Conservation (phyloP, 2,888 invertebrate species). For the Anticlea derivata region DNA sequence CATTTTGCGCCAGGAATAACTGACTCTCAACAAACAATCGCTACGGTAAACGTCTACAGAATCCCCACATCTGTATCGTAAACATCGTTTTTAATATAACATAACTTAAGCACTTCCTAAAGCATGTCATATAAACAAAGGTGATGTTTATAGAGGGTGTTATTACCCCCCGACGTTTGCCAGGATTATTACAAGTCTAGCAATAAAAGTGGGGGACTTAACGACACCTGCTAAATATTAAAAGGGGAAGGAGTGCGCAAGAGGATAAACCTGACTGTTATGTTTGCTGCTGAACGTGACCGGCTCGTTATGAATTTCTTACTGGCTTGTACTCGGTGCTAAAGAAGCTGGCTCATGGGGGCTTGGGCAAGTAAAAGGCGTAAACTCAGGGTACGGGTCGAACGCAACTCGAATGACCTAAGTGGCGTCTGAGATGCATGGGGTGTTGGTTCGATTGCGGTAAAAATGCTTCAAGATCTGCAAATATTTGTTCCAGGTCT, state of each 20-base stretch:
- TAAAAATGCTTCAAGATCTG: too few species aligned
- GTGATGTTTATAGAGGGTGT: conserved; percentile 60
- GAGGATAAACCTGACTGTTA: conserved; percentile 64
- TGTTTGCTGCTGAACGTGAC: conserved; percentile 60
- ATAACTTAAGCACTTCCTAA: conserved; percentile 38
- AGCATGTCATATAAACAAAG: conserved; percentile 51
- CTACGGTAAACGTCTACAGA: neutral
- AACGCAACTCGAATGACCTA: too few species aligned
- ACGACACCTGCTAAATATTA: conserved; percentile 80
- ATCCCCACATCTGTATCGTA: conserved; percentile 15
- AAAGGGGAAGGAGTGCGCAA: conserved; percentile 57
- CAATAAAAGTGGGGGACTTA: conserved; percentile 65
- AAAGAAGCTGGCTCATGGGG: neutral
- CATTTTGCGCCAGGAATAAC: too few species aligned
- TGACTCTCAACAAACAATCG: too few species aligned
- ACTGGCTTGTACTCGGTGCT: conserved; percentile 10
- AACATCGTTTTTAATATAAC: conserved; percentile 28
- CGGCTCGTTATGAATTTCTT: conserved; percentile 51
- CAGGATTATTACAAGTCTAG: conserved; percentile 71
- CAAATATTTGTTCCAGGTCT: too few species aligned
- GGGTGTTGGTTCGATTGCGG: too few species aligned
- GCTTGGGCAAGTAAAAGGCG: neutral
- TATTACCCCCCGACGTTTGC: conserved; percentile 58
- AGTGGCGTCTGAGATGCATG: too few species aligned
- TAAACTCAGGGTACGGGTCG: neutral